These are phyloP conservation scores for Lasius fuliginosus DNA, from an alignment of 2,888 invertebrate genomes.

Conservation along the genomic window DNA sequence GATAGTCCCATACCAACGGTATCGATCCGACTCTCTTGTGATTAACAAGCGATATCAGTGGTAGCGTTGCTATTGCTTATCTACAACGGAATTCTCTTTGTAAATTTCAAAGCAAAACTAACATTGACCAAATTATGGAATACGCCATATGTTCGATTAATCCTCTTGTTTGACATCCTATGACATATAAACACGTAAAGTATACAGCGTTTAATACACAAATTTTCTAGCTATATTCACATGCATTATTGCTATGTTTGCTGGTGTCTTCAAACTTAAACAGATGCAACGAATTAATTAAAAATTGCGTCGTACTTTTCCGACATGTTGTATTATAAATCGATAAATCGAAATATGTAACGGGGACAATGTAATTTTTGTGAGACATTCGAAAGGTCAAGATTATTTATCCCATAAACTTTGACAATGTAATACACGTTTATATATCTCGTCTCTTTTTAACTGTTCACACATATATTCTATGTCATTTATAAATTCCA, in stretches of 20 bases:
- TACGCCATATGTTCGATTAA: slow-evolving; percentile 14
- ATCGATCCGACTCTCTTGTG: slow-evolving; percentile 31
- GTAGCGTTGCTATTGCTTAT: slow-evolving; percentile 19
- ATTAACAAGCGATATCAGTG: slow-evolving; percentile 25
- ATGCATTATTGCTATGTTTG: slow-evolving; percentile 46
- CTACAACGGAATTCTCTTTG: not conserved
- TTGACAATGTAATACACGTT: not conserved
- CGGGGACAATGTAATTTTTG: not conserved
- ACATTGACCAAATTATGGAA: slow-evolving; percentile 11
- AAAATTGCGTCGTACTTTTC: slow-evolving; percentile 9
- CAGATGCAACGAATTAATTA: slow-evolving; percentile 19
- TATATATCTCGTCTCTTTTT: not conserved
- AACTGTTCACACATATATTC: slow-evolving; percentile 7
- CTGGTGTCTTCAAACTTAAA: slow-evolving; percentile 13
- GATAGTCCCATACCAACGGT: slow-evolving; percentile 28
- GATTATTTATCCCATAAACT: slow-evolving; percentile 6
- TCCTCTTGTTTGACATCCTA: slow-evolving; percentile 14
- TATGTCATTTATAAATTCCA: slow-evolving; percentile 19
- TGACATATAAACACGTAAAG: slow-evolving; percentile 33
- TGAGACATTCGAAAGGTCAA: not conserved
- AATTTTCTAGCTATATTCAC: slow-evolving; percentile 35
- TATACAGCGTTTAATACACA: slow-evolving; percentile 24
- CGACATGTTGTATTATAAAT: slow-evolving; percentile 11
- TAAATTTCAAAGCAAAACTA: slow-evolving; percentile 27
- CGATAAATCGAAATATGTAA: slow-evolving; percentile 5